phyloP scores from a whole-genome alignment of 1,140 invertebrate species.

The Akabosia matsudoensis region DNA sequence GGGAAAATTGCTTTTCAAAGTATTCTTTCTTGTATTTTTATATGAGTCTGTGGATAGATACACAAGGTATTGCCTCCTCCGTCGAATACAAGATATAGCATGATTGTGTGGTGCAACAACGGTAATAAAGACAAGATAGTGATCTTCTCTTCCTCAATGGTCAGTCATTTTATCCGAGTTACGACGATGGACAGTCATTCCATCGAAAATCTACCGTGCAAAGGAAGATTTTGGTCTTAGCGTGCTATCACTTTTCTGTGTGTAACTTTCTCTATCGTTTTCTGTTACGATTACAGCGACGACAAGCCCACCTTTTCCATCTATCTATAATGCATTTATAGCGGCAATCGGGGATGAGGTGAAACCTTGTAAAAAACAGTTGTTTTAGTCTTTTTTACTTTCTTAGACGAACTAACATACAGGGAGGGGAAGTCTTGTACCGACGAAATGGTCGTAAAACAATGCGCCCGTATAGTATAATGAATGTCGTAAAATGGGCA shows the following conservation, averaged over 20 bases:
- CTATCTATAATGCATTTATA: slow-evolving; percentile 1
- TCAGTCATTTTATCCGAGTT: not conserved
- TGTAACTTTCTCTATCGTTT: not conserved
- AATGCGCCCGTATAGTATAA: not conserved
- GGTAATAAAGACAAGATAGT: not conserved
- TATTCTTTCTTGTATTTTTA: not conserved
- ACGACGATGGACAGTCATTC: not conserved
- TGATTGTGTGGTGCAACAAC: not conserved
- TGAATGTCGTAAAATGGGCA: not conserved
- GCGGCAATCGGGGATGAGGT: not conserved
- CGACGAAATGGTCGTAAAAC: too few relatives aligned
- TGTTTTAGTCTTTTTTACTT: slow-evolving; percentile 1
- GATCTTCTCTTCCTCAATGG: not conserved
- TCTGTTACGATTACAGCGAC: not conserved
- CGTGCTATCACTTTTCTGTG: not conserved
- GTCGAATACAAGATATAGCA: not conserved
- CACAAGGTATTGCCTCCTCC: too few relatives aligned
- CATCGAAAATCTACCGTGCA: not conserved
- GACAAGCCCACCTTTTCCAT: not conserved
- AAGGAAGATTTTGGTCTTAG: not conserved
- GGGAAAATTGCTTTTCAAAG: not conserved
- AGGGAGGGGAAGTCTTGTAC: not conserved
- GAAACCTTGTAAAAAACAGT: slow-evolving; percentile 22
- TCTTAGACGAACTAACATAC: not conserved
- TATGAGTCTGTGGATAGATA: too few relatives aligned